Base-by-base conservation (phyloP, 2,888 invertebrate genomes). In the Morpho deidamia region DNA sequence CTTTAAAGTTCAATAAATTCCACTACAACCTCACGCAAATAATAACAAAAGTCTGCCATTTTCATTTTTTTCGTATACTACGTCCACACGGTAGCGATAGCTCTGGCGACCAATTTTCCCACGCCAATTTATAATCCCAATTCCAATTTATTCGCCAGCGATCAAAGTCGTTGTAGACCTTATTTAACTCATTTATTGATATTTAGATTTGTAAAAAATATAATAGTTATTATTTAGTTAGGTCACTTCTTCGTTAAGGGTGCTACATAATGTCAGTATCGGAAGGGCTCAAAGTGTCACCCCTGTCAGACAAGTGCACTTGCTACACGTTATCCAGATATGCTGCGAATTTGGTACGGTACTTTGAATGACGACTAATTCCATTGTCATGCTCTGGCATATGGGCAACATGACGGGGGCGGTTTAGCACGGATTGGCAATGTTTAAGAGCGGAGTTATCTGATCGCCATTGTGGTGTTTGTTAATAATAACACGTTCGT, bases 291-390 rank as follows among this genome's bases (percentile, higher is more conserved):
- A 81, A 81, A 80, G 81, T 83, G 85, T 88, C 85, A 81, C 83
- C 82, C 81, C 76, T 69, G 76, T 70, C 72, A 76, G 77, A 81
- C 76, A 72, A 83, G 81, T 81, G 82, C 85, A 85, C 87, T 88
- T 83, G 85, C 83, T 71, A 80, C 82, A 78, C 71, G 81, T 77
- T 81, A 82, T 78, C 74, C 79, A 82, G 85, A 83, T 82, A 83
- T 81, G 81, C 77, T 77, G 74, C 70, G 66, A 73, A 74, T 85
- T 85, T 77, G 75, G 76, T 71, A 74, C 76, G 75, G 75, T 78
- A 77, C 78, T 85, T 81, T 89, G 83, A 89, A 89, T 88, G 81
- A 77, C 79, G 83, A 76, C 88, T 89, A 89, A 89, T 88, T 86
- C 88, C 71, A 85, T 88, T 88, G 88, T 89, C 79, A 76, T 76